Conservation (phyloP, 2,797 vertebrate genomes). For the Monodelphis domestica region DNA sequence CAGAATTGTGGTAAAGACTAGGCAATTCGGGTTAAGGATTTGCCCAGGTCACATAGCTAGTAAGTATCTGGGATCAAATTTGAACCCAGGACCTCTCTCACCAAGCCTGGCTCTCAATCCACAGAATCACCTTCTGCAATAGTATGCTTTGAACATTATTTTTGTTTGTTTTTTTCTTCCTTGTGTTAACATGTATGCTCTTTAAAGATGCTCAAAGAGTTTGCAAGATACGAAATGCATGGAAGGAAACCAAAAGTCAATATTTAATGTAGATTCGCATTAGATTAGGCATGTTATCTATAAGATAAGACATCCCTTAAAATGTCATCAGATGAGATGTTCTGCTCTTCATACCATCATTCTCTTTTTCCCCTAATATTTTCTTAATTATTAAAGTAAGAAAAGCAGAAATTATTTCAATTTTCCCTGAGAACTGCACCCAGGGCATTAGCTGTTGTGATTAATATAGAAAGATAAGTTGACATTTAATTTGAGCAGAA, state of each 20-base stretch:
- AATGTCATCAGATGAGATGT: background rate
- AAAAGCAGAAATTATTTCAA: constrained; percentile 78
- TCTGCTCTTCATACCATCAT: constrained; percentile 24
- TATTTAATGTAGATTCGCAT: constrained; percentile 48
- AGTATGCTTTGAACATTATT: background rate
- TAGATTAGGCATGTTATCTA: constrained; percentile 43
- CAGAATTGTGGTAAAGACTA: no score
- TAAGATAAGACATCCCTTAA: constrained; percentile 47
- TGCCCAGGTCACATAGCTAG: no score
- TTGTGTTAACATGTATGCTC: background rate
- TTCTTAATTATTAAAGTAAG: constrained; percentile 58
- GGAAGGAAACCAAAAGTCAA: constrained; percentile 36
- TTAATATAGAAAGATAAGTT: constrained; percentile 76
- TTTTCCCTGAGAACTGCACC: constrained; percentile 75
- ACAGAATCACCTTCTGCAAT: no score
- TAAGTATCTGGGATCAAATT: no score
- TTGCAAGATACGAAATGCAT: background rate
- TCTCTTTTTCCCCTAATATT: background rate
- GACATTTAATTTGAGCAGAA: constrained; percentile 81
- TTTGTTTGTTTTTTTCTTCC: constrained; percentile 32
- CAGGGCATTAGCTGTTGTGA: constrained; percentile 75
- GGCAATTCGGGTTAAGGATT: no score
- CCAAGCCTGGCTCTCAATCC: no score
- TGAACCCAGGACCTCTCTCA: no score
- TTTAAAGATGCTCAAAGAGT: constrained; percentile 49